A percentile compares a stretch with the other conserved stretches of the same genome.
phyloP scores from a whole-genome alignment of 2,888 invertebrate genomes.

The Pandemis corylana region DNA sequence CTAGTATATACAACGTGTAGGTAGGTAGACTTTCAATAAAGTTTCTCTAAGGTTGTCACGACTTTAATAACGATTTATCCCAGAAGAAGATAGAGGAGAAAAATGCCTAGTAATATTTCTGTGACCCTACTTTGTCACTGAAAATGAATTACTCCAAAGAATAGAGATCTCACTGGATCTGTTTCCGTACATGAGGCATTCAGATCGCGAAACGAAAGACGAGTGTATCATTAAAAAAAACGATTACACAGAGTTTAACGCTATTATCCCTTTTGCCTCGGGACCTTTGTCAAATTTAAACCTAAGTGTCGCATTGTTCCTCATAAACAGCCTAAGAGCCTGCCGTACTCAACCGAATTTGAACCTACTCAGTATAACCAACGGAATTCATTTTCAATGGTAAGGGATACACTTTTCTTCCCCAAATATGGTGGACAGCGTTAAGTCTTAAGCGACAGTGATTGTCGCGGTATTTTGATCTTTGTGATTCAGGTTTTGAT shows the following conservation, averaged over 20 bases:
- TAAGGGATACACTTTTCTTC: background rate
- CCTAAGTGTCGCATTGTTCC: conserved; percentile 3
- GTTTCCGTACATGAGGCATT: background rate
- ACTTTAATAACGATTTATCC: background rate
- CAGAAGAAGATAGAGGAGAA: background rate
- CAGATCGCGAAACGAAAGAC: conserved; percentile 5
- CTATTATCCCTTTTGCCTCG: conserved; percentile 27
- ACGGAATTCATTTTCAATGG: background rate
- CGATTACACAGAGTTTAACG: conserved; percentile 25
- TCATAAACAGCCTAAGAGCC: background rate
- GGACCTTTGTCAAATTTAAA: conserved; percentile 30
- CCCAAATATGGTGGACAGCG: background rate
- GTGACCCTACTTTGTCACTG: conserved; percentile 16
- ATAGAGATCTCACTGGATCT: background rate
- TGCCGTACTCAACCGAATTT: background rate
- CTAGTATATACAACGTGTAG: too few relatives aligned
- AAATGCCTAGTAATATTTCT: background rate
- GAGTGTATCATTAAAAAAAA: conserved; percentile 21
- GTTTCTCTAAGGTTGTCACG: too few relatives aligned
- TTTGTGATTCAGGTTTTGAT: background rate
- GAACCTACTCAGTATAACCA: background rate
- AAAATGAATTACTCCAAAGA: conserved; percentile 3
- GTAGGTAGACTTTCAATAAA: too few relatives aligned
- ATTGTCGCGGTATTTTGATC: background rate
- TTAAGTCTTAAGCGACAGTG: background rate